Conservation (phyloP, 2,888 invertebrate species). For the Caenorhabditis auriculariae region DNA sequence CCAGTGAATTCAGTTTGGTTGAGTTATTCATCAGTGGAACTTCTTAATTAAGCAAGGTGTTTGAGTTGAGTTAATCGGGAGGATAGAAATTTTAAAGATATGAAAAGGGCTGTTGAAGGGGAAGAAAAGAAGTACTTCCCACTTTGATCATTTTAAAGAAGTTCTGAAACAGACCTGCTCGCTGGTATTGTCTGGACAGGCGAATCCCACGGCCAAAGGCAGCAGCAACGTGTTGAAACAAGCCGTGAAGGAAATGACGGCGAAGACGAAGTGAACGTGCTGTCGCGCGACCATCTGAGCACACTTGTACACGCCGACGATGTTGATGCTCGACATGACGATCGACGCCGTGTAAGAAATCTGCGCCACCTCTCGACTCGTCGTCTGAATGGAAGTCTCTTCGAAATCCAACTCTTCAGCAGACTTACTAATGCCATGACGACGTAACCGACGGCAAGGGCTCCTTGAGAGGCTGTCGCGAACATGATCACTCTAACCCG, state of each 20-base stretch:
- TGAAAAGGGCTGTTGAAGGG: too few relatives aligned
- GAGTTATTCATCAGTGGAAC: too few relatives aligned
- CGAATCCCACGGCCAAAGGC: conserved; percentile 32
- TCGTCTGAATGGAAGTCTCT: conserved; percentile 40
- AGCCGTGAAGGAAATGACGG: conserved; percentile 24
- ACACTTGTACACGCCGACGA: conserved; percentile 47
- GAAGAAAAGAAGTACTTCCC: conserved; percentile 3
- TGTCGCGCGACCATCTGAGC: conserved; percentile 46
- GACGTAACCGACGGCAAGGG: conserved; percentile 36
- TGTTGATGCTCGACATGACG: conserved; percentile 43
- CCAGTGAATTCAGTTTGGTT: too few relatives aligned
- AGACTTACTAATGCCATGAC: conserved; percentile 32
- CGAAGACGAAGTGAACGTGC: conserved; percentile 42
- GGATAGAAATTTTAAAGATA: too few relatives aligned
- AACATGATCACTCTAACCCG: conserved; percentile 34
- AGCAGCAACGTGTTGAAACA: conserved; percentile 32
- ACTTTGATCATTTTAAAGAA: too few relatives aligned
- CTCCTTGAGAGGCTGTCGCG: conserved; percentile 33
- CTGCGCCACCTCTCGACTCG: conserved; percentile 33
- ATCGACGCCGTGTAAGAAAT: conserved; percentile 46
- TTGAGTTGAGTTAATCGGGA: too few relatives aligned
- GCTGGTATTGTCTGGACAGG: conserved; percentile 31
- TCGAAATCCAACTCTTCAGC: too few relatives aligned
- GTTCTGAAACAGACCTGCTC: too few relatives aligned
- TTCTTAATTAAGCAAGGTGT: too few relatives aligned